phyloP scores from a whole-genome alignment of 2,113 vertebrate species.

The Mormoops blainvillei region DNA sequence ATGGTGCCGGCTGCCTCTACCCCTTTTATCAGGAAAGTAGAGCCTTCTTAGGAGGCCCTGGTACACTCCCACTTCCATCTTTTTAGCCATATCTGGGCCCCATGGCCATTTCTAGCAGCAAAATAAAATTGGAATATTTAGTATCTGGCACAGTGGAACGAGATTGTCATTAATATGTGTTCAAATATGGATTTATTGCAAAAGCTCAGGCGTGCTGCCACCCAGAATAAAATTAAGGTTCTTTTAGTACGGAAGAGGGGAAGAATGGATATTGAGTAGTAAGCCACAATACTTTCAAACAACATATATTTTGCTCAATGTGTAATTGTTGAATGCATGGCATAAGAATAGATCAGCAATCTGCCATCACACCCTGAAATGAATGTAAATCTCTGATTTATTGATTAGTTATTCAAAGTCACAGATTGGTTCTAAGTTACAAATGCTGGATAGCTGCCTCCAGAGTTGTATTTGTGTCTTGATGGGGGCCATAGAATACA shows the following conservation, averaged over 20 bases:
- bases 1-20: background rate
- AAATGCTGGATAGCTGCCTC: background rate
- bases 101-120: background rate
- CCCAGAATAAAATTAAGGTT: conserved; percentile 20
- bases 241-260: background rate
- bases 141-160: background rate
- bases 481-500: background rate
- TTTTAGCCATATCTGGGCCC: background rate
- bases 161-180: background rate
- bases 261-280: background rate
- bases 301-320: background rate
- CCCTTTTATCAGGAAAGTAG: background rate
- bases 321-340: background rate
- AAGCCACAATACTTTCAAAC: background rate
- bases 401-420: conserved; percentile 37
- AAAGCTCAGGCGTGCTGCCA: background rate
- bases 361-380: background rate
- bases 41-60: background rate
- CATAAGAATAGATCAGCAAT: background rate
- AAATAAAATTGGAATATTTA: background rate
- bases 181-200: background rate
- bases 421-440: conserved; percentile 15
- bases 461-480: background rate
- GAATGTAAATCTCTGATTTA: background rate
- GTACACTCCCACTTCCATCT: background rate